phyloP scores from a whole-genome alignment of 2,113 vertebrate species.

The Tenrec ecaudatus region DNA sequence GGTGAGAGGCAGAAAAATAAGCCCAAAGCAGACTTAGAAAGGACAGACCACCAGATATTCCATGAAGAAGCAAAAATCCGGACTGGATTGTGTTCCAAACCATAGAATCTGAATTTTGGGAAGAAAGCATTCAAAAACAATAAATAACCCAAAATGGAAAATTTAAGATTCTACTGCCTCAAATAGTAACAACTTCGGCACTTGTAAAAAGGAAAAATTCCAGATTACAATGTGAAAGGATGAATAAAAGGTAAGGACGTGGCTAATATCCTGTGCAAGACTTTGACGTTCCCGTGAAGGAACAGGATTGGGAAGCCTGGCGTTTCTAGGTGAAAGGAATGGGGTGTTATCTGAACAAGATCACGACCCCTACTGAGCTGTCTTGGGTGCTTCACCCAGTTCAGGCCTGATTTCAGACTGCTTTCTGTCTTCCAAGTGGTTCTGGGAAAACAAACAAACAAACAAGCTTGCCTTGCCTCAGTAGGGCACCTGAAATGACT shows the following conservation, averaged over 20 bases:
- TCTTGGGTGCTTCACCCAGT: background rate
- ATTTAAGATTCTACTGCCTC: conserved; percentile 70
- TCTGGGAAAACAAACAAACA: background rate
- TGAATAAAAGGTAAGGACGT: conserved; percentile 73
- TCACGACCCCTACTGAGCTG: background rate
- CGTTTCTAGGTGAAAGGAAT: background rate
- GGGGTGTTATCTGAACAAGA: background rate
- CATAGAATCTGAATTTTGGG: conserved; percentile 67
- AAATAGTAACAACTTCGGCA: conserved; percentile 67
- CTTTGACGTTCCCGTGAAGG: conserved; percentile 48
- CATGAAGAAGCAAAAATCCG: conserved; percentile 61
- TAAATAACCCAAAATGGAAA: conserved; percentile 71
- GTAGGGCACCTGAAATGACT: background rate
- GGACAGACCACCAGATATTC: conserved; percentile 54
- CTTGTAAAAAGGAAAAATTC: conserved; percentile 73
- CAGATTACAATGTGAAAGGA: conserved; percentile 74
- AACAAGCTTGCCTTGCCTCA: background rate
- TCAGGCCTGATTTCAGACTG: background rate
- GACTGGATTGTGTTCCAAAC: conserved; percentile 62
- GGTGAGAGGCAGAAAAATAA: conserved; percentile 38
- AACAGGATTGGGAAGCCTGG: background rate
- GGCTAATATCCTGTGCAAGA: conserved; percentile 66
- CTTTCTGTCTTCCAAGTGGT: conserved; percentile 11
- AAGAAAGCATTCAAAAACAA: conserved; percentile 77
- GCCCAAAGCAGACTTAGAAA: conserved; percentile 33